Evolutionary conservation across 2,888 invertebrate species (phyloP), one percentile per base, ranked within the genome.

Genomic region (Caenorhabditis japonica): DNA sequence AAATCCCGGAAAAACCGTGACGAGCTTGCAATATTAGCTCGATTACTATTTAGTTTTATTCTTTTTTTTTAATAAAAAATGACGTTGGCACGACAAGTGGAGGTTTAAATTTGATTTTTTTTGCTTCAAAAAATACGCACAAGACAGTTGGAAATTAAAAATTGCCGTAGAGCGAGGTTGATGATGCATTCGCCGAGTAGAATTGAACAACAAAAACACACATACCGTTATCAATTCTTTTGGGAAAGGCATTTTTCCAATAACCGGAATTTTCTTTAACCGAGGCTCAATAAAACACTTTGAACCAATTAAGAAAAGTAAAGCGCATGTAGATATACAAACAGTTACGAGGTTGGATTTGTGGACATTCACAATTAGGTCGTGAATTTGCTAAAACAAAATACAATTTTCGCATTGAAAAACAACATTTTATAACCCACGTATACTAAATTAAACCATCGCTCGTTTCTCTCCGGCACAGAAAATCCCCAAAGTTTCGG

Each of bases 221-320:
- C 74, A 34, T 2, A 83, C 83, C 19, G 77, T 70, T 15, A 84
- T 75, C 3, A 84, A 62, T 33, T 84, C 84, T 5, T 75, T 77
- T 2, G 84, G 84, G 25, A 84, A 75, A 0, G 84, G 84, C 8
- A 83, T 41, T 27, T 64, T 71, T 56, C 49, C 52, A 15, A 51
- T 0, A 0, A 19, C 23, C 19, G 41, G 34, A 12, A 34, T 12
- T 21, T 58, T 70, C 8, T 55, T 51, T 3, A 70, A 49, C 19
- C 33, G 41, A 1, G 76, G 73, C 13, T 77, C 76, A 15, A 77
- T 58, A 25, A 73, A 44, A 7, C 56, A 23, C 58, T 75, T 70
- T 7, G 70, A 47, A 0, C 39, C 5, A 10, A 80, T 43, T 17
- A 80, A 21, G 15, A 68, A 59, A 0, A 46, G 15, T 5, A 78